These are phyloP conservation scores for Cynoglossus semilaevis DNA, from an alignment of 2,113 vertebrate genomes.

Conservation along the genomic window DNA sequence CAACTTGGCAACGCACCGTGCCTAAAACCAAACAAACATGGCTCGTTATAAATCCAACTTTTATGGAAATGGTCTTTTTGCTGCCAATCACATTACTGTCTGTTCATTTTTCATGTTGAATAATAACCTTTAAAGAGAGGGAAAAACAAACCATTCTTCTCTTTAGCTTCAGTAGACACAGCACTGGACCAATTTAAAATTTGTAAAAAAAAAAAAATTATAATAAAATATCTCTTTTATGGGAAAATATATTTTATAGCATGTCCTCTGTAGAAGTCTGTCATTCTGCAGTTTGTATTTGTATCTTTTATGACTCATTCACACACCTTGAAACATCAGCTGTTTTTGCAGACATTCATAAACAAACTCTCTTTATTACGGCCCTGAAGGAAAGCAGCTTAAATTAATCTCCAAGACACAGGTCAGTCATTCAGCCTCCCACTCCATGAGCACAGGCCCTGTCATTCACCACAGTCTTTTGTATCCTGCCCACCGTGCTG, in stretches of 20 bases:
- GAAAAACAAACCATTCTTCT: no score
- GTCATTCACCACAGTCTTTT: conserved; percentile 20
- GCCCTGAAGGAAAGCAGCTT: conserved; percentile 60
- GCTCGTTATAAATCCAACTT: neutral
- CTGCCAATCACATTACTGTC: neutral
- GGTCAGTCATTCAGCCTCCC: conserved; percentile 43
- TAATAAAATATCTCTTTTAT: no score
- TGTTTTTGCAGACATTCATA: conserved; percentile 42
- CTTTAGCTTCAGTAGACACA: no score
- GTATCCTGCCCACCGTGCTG: no score
- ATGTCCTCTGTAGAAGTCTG: no score
- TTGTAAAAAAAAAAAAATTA: no score
- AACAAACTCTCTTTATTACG: conserved; percentile 19
- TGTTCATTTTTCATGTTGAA: neutral
- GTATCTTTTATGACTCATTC: neutral
- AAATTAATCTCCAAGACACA: conserved; percentile 61
- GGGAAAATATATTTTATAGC: neutral
- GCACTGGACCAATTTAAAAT: no score
- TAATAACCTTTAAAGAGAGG: no score
- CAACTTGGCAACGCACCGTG: neutral
- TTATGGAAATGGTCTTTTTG: neutral
- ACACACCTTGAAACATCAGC: conserved; percentile 39
- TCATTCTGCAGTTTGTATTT: no score
- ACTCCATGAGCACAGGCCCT: conserved; percentile 8
- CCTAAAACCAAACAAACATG: neutral